Conservation (phyloP, 1,140 invertebrate species). For the Rhagoletis zephyria region DNA sequence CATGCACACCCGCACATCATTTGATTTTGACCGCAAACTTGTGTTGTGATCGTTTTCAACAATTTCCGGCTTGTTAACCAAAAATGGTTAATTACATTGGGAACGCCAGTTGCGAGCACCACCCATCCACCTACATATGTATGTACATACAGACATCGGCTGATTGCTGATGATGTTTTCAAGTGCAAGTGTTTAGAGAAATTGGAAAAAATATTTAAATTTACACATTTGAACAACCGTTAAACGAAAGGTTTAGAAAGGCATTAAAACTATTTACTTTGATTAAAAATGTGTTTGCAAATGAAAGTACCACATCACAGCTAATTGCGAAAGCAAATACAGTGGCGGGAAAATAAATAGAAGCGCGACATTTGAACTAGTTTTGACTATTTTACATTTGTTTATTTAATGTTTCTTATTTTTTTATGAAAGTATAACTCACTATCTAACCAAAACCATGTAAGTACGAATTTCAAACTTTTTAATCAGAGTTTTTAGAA, state of each 20-base stretch:
- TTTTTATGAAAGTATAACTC: too few relatives aligned
- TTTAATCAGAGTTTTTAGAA: too few relatives aligned
- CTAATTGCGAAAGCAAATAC: background rate
- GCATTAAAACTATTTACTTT: background rate
- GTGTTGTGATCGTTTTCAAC: background rate
- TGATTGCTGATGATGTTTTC: background rate
- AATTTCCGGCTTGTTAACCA: constrained; percentile 43
- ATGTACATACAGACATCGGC: background rate
- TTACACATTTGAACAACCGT: background rate
- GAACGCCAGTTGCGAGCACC: background rate
- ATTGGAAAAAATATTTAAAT: background rate
- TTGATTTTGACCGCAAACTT: background rate
- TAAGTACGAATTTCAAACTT: too few relatives aligned
- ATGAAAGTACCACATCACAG: background rate
- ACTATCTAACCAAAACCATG: too few relatives aligned
- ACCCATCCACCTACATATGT: constrained; percentile 18
- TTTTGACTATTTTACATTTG: too few relatives aligned
- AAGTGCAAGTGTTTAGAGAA: background rate
- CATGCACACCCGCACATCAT: background rate
- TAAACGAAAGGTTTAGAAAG: background rate
- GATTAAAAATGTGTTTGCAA: constrained; percentile 16
- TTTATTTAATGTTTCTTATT: too few relatives aligned
- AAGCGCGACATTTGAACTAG: too few relatives aligned
- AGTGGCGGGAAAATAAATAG: too few relatives aligned
- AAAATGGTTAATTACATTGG: constrained; percentile 52